A percentile compares a stretch with the other conserved stretches of the same genome.
Conservation (phyloP, 1,140 invertebrate species). For the Theocolax elegans region DNA sequence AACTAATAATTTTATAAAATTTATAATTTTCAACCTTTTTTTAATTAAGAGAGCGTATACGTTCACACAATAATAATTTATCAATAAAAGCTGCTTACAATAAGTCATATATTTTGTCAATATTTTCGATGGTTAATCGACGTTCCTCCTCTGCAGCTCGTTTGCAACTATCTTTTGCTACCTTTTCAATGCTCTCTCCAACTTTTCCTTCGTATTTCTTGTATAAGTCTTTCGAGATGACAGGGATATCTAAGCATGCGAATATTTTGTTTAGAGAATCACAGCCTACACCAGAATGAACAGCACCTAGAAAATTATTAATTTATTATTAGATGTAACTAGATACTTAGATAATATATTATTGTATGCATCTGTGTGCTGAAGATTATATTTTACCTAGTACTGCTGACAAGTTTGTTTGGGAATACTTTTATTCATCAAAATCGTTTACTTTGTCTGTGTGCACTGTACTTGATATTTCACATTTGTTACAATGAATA, state of each 20-base stretch:
- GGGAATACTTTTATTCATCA: constrained; percentile 41
- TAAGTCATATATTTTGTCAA: constrained; percentile 12
- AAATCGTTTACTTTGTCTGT: too few relatives aligned
- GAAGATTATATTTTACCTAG: too few relatives aligned
- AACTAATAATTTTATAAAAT: neutral
- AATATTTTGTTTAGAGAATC: constrained; percentile 36
- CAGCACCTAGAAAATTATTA: constrained; percentile 25
- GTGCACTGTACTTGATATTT: too few relatives aligned
- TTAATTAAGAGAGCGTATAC: too few relatives aligned
- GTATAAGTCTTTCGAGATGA: neutral
- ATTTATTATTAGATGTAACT: too few relatives aligned
- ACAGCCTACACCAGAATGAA: constrained; percentile 28
- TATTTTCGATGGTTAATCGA: constrained; percentile 4
- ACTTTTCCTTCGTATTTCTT: constrained; percentile 30
- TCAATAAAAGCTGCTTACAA: constrained; percentile 11
- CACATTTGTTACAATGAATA: too few relatives aligned
- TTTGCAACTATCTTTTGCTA: constrained; percentile 17
- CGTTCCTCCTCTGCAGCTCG: constrained; percentile 17
- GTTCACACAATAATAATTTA: neutral
- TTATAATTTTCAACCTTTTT: neutral
- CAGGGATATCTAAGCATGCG: constrained; percentile 29
- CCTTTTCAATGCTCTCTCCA: constrained; percentile 27
- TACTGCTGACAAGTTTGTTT: too few relatives aligned
- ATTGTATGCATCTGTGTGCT: too few relatives aligned
- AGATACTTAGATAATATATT: neutral